Evolutionary conservation across 2,113 vertebrate species (phyloP).

Genomic region (Passer domesticus): DNA sequence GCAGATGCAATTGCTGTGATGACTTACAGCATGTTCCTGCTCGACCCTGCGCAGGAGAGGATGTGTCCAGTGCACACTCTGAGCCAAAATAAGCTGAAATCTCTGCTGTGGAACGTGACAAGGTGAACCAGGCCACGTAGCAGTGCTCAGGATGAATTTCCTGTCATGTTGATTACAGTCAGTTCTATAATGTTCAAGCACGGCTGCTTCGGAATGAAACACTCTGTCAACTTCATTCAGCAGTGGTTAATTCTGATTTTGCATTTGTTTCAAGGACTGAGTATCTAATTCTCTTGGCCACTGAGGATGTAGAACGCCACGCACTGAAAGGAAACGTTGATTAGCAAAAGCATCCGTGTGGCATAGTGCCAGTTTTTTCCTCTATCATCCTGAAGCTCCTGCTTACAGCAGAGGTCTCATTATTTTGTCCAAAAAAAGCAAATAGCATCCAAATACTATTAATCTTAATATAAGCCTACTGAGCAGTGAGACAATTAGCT

Average conservation of each 20-base stretch:
- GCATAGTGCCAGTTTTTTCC: slow-evolving; percentile 2
- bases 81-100: background rate
- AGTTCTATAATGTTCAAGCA: background rate
- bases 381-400: slow-evolving; percentile 28
- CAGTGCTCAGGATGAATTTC: background rate
- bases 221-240: background rate
- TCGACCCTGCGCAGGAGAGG: background rate
- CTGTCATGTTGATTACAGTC: background rate
- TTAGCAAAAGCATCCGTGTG: background rate
- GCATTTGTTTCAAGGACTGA: background rate
- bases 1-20: background rate
- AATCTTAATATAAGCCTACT: background rate
- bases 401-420: slow-evolving; percentile 43
- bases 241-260: slow-evolving; percentile 15
- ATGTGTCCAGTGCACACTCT: background rate
- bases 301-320: background rate
- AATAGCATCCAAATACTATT: slow-evolving; percentile 47
- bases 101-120: background rate
- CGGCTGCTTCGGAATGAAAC: background rate
- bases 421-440: slow-evolving; percentile 63
- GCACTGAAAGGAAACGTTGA: slow-evolving; percentile 2
- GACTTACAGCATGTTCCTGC: background rate
- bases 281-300: background rate
- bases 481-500: background rate
- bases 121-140: background rate